Evolutionary conservation across 2,113 vertebrate genomes (phyloP), one percentile per base, ranked within the genome.

Genomic region (Columba livia): DNA sequence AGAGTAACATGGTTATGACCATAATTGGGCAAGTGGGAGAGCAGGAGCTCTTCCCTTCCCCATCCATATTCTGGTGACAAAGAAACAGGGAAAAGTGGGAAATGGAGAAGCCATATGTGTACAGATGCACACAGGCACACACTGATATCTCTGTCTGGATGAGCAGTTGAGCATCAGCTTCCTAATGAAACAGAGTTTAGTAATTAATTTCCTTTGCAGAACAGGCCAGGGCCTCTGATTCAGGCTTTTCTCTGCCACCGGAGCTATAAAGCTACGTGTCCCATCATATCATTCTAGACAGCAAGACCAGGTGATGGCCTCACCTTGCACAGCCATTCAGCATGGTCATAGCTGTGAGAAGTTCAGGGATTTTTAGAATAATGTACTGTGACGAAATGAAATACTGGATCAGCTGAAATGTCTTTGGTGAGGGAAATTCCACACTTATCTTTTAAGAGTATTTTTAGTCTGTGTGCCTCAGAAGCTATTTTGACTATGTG

Each of bases 401-500:
- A 36, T 82, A 34, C 53, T 36, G 10, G n/a, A 28, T 84, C 95
- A 89, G 75, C 79, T 89, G 62, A 92, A 69, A 72, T 64, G 80
- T 61, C 94, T 87, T 84, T 40, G 29, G 44, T 0, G 0, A 72
- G 62, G 25, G 58, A 89, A 94, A 97, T 96, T 86, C 95, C 85
- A 47, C 38, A 13, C 85, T 96, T 97, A 95, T 96, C 95, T 85
- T 75, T 69, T 31, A 50, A 36, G 40, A n/a, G 80, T 96, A 97
- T 96, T 92, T 96, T 97, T 97, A 97, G 88, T 67, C 77, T 79
- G 16, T 88, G 84, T 74, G 47, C 92, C 87, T 72, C 72, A 75
- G 79, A 78, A 98, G 92, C 90, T 97, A 96, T 97, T 96, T 97
- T 79, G 96, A 88, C 71, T 95, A 86, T 93, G 95, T 12, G 21